These are phyloP conservation scores for Zaprionus camerounensis DNA, from an alignment of 1,140 invertebrate genomes.

Conservation along the genomic window DNA sequence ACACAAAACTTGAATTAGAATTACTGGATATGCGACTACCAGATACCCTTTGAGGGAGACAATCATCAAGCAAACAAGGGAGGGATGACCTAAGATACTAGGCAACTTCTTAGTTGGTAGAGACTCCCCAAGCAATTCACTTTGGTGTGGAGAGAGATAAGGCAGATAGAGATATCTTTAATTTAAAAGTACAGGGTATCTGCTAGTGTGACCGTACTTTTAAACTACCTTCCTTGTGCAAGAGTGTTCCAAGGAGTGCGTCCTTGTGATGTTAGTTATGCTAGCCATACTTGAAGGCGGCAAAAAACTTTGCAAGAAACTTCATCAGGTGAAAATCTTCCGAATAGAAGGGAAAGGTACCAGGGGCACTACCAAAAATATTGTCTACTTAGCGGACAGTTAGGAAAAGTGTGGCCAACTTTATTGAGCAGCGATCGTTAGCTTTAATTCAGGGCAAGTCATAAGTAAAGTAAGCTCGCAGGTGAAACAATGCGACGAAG, in stretches of 20 bases:
- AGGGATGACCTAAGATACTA: neutral
- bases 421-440: neutral
- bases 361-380: neutral
- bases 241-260: neutral
- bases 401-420: neutral
- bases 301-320: slow-evolving; percentile 46
- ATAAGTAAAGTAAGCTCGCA: neutral
- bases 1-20: neutral
- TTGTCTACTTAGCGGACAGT: slow-evolving; percentile 1
- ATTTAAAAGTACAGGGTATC: neutral
- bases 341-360: neutral
- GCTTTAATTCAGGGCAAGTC: neutral
- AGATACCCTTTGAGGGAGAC: slow-evolving; percentile 7
- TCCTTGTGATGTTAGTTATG: slow-evolving; percentile 38
- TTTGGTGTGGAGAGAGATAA: too few relatives aligned
- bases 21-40: neutral
- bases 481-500: neutral
- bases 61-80: too few relatives aligned
- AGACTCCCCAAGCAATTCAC: neutral
- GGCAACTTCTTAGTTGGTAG: neutral
- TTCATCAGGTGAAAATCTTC: slow-evolving; percentile 24
- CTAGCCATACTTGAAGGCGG: slow-evolving; percentile 45
- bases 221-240: neutral
- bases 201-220: neutral
- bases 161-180: too few relatives aligned